Base-by-base conservation (phyloP, 1,140 invertebrate species). In the Hycleus phaleratus region DNA sequence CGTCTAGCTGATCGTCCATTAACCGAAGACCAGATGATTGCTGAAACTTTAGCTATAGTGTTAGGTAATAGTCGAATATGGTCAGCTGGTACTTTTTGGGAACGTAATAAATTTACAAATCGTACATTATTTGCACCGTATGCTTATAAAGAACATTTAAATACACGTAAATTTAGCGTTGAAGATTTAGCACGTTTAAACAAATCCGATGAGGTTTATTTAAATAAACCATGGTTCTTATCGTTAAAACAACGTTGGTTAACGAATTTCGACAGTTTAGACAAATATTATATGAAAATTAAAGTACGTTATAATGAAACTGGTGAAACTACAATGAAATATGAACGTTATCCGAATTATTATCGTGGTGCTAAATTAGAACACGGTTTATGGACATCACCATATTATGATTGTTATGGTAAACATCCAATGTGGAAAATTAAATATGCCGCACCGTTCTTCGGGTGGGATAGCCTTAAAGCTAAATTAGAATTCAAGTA, bases 391-490 rank as follows among this genome's bases (percentile, higher is more conserved):
- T 98, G 96, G 96, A 87, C 90, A 43, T 77, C 84, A 64, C 95
- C 96, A 3, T 93, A 93, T 70, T 98, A 90, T 73, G 94, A 97
- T 78, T 98, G 96, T 78, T 32, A 90, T 67, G 93, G 92, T 40
- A 90, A 90, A 77, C 79, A 91, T 45, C 89, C 93, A 67, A 92
- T 93, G 77, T 98, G 95, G 96, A 82, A 97, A 61, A 84, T 98
- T 60, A 94, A 91, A 40, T 98, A 97, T 79, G 87, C 91, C 49
- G 86, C 86, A 50, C 95, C 95, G 50, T 98, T 98, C 82, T 99
- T 99, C 75, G 95, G 95, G 51, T 93, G 89, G 86, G 94, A 97
- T 73, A 90, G 85, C 72, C 81, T 98, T 46, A 91, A 90, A 80
- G 85, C 84, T 25, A 90, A 89, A 76, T 76, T 95, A 61, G 91